Evolutionary conservation across 2,797 vertebrate species (phyloP), one percentile per base, ranked within the genome.

Genomic region (Leptoclinus maculatus): DNA sequence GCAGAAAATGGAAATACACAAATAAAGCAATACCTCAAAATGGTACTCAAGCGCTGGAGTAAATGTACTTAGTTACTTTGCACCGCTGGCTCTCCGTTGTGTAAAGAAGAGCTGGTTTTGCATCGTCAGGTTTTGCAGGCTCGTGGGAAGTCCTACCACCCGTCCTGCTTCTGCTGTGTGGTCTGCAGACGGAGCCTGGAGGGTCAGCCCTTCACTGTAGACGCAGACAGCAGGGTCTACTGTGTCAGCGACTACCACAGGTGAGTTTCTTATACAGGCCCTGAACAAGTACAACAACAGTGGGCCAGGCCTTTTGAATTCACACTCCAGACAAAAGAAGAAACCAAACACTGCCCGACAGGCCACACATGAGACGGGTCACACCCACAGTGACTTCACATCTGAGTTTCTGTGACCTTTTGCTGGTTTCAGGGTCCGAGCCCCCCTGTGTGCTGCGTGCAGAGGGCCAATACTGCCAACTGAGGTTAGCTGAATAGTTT

Each of bases 221-320:
- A 97, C 84, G 80, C 93, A 0, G 93, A 96, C 71, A 94, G 93
- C 87, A 96, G 95, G 85, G 94, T 98, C 83, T 98, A 98, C 93
- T 98, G 97, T 71, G 93, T 98, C 87, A 95, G 92, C 45, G 97
- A 98, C 92, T 98, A 97, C 80, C 95, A 97, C 94, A 98, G 93
- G 97, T 98, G 92, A 94, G 95, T 79, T 67, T 62, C 36, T 58
- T 10, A 25, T 2, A 1, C 39, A 56, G 13, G 43, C 1, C 5
- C 7, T 10, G 1, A 7, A 21, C 45, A 10, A 53, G 25, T 45
- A 66, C 32, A 17, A 25, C 53, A 38, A 68, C 63, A 82, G 92
- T n/a, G 92, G 67, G 13, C 32, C 32, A 23, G 43, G 10, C 64
- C 62, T 29, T 53, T 56, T 68, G 14, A 17, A 41, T 54, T 68